Evolutionary conservation across 2,797 vertebrate species (phyloP), one percentile per base, ranked within the genome.

Genomic region (Argya squamiceps): DNA sequence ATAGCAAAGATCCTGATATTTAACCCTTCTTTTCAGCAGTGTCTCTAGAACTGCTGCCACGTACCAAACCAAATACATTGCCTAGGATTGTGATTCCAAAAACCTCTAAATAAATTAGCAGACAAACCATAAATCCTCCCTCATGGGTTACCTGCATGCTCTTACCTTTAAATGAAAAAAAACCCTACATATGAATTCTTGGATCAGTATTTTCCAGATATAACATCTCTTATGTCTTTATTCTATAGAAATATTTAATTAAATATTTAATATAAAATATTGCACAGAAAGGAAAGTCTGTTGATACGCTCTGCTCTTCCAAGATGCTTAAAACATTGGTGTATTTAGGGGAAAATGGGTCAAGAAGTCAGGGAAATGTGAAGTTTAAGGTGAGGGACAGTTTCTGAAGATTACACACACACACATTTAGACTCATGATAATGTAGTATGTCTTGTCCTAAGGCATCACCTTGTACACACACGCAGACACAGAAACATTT

Each of bases 371-470:
- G 18, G 24, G n/a, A 64, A 71, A 29, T 30, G 23, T 62, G 10
- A 79, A 20, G 18, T 62, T 71, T 47, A 34, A 47, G 21, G 44
- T 62, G 26, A 26, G 7, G 8, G 63, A 22, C 32, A 44, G 6
- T 70, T 89, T 76, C 64, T 88, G 50, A 60, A 53, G 32, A 29
- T 8, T 34, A 30, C 7, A 15, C 9, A 36, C 7, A 44, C 7
- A 44, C 6, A 22, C 3, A 44, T 37, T 76, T 76, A 37, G 69
- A 52, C 47, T 77, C 0, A 0, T 0, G 0, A 43, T 46, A 67
- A 53, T 15, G n/a, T 2, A 62, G 47, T 62, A 39, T 63, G 11
- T 11, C 52, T 63, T 80, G 27, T 77, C 59, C 27, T 41, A 77
- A 17, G 55, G 8, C n/a, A 65, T 39, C 44, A 34, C 18, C 12